Evolutionary conservation across 1,140 invertebrate species (phyloP).

Genomic region (Brachionus calyciflorus): DNA sequence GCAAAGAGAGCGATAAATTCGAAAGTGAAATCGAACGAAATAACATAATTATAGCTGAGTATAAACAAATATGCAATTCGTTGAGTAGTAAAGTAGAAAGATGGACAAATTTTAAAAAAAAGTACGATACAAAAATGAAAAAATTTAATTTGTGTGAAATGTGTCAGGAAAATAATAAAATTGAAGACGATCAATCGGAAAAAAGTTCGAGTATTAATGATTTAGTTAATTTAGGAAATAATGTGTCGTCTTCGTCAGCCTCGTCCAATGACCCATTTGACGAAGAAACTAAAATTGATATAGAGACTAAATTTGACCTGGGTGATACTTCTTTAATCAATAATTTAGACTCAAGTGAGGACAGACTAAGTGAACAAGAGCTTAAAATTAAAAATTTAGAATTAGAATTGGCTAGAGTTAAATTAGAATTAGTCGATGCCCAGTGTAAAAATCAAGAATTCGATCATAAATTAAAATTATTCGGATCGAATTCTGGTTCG

Average conservation of each 20-base stretch:
- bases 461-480: slow-evolving; percentile 16
- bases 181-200: neutral
- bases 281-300: neutral
- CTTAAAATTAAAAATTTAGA: slow-evolving; percentile 30
- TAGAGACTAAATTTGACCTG: neutral
- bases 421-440: slow-evolving; percentile 20
- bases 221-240: neutral
- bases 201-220: neutral
- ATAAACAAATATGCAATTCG: slow-evolving; percentile 43
- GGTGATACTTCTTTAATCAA: neutral
- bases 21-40: slow-evolving; percentile 25
- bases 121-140: neutral
- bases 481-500: neutral
- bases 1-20: slow-evolving; percentile 19
- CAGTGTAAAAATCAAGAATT: slow-evolving; percentile 46
- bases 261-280: neutral
- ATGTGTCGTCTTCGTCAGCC: neutral
- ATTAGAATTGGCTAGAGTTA: slow-evolving; percentile 40
- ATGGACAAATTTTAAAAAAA: slow-evolving; percentile 21
- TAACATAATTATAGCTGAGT: slow-evolving; percentile 5
- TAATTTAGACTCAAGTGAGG: neutral
- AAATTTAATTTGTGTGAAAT: neutral
- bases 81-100: slow-evolving; percentile 31
- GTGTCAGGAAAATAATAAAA: neutral
- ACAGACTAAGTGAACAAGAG: neutral